phyloP scores from a whole-genome alignment of 2,888 invertebrate genomes.

The Caenorhabditis sp. region DNA sequence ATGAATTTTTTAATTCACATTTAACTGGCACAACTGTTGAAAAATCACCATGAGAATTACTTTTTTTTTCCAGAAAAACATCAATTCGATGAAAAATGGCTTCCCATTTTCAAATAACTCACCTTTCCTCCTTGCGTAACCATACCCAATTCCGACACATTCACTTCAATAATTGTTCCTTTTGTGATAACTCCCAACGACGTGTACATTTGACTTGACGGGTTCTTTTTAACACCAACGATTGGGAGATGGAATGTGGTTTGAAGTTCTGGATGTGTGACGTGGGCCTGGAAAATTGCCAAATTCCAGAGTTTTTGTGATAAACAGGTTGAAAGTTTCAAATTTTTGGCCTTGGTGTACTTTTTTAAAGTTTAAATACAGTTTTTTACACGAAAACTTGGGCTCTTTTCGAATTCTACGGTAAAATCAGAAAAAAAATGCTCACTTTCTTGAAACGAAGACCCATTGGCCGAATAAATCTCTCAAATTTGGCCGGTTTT shows the following conservation, averaged over 20 bases:
- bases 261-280: slow-evolving; percentile 97
- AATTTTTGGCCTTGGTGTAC: too few relatives aligned
- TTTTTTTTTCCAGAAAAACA: not conserved
- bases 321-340: too few relatives aligned
- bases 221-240: slow-evolving; percentile 98
- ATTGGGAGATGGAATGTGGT: slow-evolving; percentile 96
- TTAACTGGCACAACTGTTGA: too few relatives aligned
- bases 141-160: slow-evolving; percentile 95
- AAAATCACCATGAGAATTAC: too few relatives aligned
- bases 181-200: slow-evolving; percentile 98
- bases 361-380: too few relatives aligned
- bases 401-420: not conserved
- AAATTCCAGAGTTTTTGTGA: too few relatives aligned
- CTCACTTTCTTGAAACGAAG: slow-evolving; percentile 67
- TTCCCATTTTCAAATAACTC: too few relatives aligned
- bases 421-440: not conserved
- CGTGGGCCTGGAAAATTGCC: slow-evolving; percentile 80
- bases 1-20: too few relatives aligned
- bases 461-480: slow-evolving; percentile 95
- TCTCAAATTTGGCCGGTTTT: slow-evolving; percentile 98
- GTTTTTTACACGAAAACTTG: too few relatives aligned
- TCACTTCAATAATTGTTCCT: slow-evolving; percentile 75
- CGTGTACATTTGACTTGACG: slow-evolving; percentile 95
- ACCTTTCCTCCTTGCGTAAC: slow-evolving; percentile 92
- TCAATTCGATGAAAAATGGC: too few relatives aligned